Evolutionary conservation across 2,888 invertebrate species (phyloP), one percentile per base, ranked within the genome.

Genomic region (Drosophila neutralis): DNA sequence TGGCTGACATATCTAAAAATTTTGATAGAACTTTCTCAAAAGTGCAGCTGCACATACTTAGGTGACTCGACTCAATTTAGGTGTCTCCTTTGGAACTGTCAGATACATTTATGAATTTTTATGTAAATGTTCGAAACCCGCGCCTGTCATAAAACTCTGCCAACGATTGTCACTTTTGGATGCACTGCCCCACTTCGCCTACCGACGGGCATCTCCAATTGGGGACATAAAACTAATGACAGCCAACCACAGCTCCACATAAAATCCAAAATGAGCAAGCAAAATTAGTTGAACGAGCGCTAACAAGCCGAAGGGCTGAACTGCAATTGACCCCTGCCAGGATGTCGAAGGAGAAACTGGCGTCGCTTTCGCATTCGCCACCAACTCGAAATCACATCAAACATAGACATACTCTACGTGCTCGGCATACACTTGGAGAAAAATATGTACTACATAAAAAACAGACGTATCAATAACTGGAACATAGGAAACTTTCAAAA

Each of bases 91-190:
- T 54, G 60, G 48, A 70, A 70, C 65, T 73, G 74, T 64, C 75
- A 82, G 78, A 83, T 87, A 79, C 78, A 86, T 83, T 88, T 85
- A 85, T 85, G 82, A 80, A 86, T 76, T 83, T 71, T 74, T 74
- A 74, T 85, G 79, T 72, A 72, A 83, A 78, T 85, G 83, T 35
- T 54, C 53, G 66, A 52, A 80, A 78, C 84, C 87, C 83, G 86
- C 88, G 88, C 61, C 67, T 40, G 33, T 80, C 85, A 82, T 88
- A 85, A 85, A 84, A 82, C 57, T 72, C 65, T 49, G 58, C 35
- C 79, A 42, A 56, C 73, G 80, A 80, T 87, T 87, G 84, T 78
- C 84, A 72, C 76, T 54, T 73, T 73, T 70, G 38, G 73, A 33
- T 63, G 69, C 73, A 66, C 57, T 54, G 57, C 70, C 31, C 69